Conservation (phyloP, 2,113 vertebrate species). For the Lophura nycthemera region DNA sequence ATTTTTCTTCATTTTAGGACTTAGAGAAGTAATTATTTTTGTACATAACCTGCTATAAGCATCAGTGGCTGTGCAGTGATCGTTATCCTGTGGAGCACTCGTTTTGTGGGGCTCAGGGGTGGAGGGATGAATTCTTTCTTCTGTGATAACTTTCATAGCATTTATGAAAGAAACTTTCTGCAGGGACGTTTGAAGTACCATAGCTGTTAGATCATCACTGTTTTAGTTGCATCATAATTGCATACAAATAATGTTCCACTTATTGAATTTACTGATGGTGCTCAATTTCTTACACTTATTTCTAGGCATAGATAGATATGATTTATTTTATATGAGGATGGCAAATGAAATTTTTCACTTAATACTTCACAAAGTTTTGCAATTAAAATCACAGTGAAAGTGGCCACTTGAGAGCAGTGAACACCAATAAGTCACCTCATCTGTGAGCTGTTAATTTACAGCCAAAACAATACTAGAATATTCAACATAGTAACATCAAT, state of each 20-base stretch:
- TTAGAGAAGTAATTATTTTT: neutral
- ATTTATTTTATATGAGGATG: neutral
- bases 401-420: neutral
- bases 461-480: neutral
- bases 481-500: neutral
- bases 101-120: neutral
- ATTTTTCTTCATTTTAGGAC: neutral
- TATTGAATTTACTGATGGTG: neutral
- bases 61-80: neutral
- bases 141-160: neutral
- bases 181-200: neutral
- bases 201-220: neutral
- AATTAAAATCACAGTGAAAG: neutral
- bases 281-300: neutral
- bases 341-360: neutral
- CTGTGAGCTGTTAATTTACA: neutral
- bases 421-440: neutral
- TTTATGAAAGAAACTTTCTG: neutral
- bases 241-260: neutral
- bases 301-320: neutral
- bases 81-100: neutral
- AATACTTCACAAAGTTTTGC: neutral
- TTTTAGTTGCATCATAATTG: neutral
- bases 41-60: neutral
- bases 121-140: neutral